Evolutionary conservation across 2,113 vertebrate species (phyloP).

Genomic region (Myotis lucifugus): DNA sequence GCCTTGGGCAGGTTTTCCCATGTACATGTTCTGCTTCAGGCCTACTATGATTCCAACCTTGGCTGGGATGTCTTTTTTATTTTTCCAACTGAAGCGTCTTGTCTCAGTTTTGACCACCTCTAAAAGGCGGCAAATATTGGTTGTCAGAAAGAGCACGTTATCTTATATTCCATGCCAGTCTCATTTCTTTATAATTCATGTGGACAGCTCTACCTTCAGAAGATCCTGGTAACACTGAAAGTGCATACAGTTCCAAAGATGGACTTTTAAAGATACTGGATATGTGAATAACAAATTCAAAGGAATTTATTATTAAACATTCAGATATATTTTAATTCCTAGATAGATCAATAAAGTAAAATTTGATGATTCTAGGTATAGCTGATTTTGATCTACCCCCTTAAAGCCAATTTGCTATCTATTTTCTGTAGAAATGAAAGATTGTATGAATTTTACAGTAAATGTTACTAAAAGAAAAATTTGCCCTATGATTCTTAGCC

Average conservation of each 20-base stretch:
- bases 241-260: not conserved
- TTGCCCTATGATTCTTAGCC: slow-evolving; percentile 1
- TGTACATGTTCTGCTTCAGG: not conserved
- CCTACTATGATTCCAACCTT: not conserved
- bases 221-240: not conserved
- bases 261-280: not conserved
- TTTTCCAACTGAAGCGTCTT: not conserved
- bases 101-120: not conserved
- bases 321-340: slow-evolving; percentile 6
- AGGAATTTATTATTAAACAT: not conserved
- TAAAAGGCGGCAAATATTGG: not conserved
- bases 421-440: slow-evolving; percentile 52
- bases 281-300: not conserved
- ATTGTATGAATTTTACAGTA: slow-evolving; percentile 50
- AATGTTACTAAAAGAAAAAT: slow-evolving; percentile 53
- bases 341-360: not conserved
- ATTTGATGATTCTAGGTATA: not conserved
- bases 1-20: not conserved
- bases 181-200: not conserved
- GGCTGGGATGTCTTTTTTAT: not conserved
- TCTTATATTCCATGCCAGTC: not conserved
- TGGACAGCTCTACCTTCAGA: not conserved
- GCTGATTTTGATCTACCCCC: not conserved
- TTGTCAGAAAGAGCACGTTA: not conserved
- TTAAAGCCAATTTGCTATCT: slow-evolving; percentile 47